Percentiles rank a stretch among this genome's conserved stretches.
Evolutionary conservation across 2,888 invertebrate genomes (phyloP).

Genomic region (Geotrupes spiniger): DNA sequence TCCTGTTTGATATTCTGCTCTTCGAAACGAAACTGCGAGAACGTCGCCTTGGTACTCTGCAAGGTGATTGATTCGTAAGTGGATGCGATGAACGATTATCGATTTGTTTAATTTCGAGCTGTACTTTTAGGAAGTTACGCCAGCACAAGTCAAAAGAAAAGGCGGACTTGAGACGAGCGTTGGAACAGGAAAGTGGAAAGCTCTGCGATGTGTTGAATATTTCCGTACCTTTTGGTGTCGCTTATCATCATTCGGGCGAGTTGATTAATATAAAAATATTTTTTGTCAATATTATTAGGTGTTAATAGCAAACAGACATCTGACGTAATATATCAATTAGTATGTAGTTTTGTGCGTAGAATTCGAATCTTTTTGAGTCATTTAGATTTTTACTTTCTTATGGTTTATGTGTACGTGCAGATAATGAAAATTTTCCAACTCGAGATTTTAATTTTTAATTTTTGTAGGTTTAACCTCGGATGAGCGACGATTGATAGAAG

Average conservation of each 20-base stretch:
- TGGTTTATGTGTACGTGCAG: too few relatives aligned
- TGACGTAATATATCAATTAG: too few relatives aligned
- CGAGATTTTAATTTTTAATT: too few relatives aligned
- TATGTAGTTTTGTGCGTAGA: too few relatives aligned
- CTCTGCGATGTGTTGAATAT: constrained; percentile 65
- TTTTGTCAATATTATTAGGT: too few relatives aligned
- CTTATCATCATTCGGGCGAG: constrained; percentile 84
- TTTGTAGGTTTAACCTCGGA: too few relatives aligned
- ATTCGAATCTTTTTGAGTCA: too few relatives aligned
- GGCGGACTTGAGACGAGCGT: constrained; percentile 57
- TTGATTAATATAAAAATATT: constrained; percentile 3
- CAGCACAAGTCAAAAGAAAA: constrained; percentile 61
- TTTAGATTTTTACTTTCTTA: constrained; percentile 11
- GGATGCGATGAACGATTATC: not conserved
- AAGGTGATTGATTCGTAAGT: constrained; percentile 52
- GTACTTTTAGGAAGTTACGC: constrained; percentile 52
- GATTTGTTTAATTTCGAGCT: constrained; percentile 12
- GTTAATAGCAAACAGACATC: too few relatives aligned
- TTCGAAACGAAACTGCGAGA: constrained; percentile 90
- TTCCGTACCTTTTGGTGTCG: constrained; percentile 78
- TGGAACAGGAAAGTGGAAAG: constrained; percentile 62
- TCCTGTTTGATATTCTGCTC: constrained; percentile 91
- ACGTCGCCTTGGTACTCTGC: constrained; percentile 76
- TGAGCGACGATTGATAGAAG: constrained; percentile 82
- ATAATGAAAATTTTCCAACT: too few relatives aligned